Evolutionary conservation across 2,113 vertebrate genomes (phyloP).

Genomic region (Egretta garzetta): DNA sequence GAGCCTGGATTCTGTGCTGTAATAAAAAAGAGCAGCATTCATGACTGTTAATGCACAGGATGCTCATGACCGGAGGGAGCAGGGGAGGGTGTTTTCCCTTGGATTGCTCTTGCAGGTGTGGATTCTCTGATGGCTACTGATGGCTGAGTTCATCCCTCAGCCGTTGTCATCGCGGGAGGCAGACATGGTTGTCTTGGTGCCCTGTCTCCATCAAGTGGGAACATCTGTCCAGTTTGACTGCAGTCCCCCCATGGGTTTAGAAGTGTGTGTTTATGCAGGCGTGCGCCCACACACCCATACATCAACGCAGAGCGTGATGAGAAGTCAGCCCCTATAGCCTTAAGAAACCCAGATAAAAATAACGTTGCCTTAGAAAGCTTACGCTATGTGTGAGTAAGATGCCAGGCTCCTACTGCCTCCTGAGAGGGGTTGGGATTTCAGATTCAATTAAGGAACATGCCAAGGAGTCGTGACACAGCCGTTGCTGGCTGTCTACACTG

Average conservation of each 20-base stretch:
- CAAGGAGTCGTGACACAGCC: background rate
- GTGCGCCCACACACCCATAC: fast-evolving
- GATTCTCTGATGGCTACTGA: background rate
- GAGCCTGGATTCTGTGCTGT: background rate
- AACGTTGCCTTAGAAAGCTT: background rate
- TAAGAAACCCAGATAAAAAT: background rate
- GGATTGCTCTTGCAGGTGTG: background rate
- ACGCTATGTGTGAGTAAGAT: fast-evolving
- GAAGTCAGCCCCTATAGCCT: background rate
- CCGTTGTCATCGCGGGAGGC: fast-evolving
- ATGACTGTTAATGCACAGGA: background rate
- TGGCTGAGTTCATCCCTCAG: background rate
- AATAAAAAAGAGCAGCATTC: background rate
- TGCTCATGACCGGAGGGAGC: background rate
- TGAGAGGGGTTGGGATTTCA: background rate
- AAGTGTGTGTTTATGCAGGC: background rate
- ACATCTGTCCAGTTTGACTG: background rate
- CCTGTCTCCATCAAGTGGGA: background rate
- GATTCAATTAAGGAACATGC: background rate
- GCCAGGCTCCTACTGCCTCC: background rate
- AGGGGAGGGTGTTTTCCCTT: background rate
- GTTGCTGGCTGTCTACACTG: fast-evolving
- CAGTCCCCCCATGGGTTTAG: background rate
- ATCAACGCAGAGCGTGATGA: fast-evolving
- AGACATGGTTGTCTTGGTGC: background rate